A percentile compares a stretch with the other conserved stretches of the same genome.
These are phyloP conservation scores for Lepus americanus DNA, from an alignment of 2,113 vertebrate species.

Conservation along the genomic window DNA sequence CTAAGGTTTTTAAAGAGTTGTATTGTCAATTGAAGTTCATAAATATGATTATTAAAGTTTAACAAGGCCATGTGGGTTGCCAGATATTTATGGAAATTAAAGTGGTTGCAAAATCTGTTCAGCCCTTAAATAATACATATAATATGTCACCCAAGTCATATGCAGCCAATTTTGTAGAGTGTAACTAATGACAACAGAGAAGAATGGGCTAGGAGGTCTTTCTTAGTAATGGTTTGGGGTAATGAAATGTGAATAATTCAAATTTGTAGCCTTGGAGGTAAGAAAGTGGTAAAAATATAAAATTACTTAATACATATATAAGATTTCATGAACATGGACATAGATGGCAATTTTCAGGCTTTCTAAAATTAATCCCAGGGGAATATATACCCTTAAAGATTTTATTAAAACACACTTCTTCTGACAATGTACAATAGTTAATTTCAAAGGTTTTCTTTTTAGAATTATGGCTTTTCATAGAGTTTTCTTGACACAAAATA, in stretches of 20 bases:
- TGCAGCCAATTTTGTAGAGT: not conserved
- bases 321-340: not conserved
- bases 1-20: not conserved
- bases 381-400: not conserved
- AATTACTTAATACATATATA: not conserved
- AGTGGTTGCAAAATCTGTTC: not conserved
- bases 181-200: not conserved
- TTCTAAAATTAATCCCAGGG: not conserved
- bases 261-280: not conserved
- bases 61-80: not conserved
- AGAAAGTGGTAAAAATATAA: not conserved
- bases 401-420: not conserved
- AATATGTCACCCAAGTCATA: not conserved
- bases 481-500: not conserved
- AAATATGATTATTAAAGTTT: not conserved
- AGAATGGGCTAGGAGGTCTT: not conserved
- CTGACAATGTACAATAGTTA: not conserved
- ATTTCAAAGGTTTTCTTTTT: not conserved
- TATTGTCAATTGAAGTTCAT: not conserved
- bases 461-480: not conserved
- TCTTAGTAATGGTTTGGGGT: not conserved
- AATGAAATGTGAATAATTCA: constrained; percentile 34
- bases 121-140: not conserved
- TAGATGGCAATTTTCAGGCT: not conserved
- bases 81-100: not conserved